Evolutionary conservation across 1,140 invertebrate genomes (phyloP).

Genomic region (Sipha flava): DNA sequence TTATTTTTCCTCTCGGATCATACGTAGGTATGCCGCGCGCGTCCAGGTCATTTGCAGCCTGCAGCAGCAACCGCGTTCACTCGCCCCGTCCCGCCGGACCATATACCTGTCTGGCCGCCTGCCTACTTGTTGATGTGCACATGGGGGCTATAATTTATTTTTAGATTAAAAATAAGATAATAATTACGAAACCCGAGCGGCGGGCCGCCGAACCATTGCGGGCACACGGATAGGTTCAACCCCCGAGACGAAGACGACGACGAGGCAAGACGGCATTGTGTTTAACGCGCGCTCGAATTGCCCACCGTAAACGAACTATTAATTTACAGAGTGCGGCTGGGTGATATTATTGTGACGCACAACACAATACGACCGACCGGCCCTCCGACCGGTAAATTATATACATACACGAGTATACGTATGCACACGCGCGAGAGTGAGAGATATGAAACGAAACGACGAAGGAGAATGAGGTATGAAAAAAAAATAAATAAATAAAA

Average conservation of each 20-base stretch:
- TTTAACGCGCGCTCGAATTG: neutral
- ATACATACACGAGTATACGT: too few species aligned
- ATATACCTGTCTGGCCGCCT: neutral
- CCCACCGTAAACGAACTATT: neutral
- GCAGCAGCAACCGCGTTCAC: neutral
- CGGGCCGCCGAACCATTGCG: too few species aligned
- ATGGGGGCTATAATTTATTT: neutral
- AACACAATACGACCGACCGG: too few species aligned
- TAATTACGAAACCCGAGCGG: neutral
- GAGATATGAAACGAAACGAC: too few species aligned
- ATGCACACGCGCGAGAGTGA: too few species aligned
- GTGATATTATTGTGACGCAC: too few species aligned
- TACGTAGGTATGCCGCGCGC: neutral
- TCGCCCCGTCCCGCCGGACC: neutral
- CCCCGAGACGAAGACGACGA: neutral
- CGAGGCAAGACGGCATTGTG: neutral
- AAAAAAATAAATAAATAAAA: too few species aligned
- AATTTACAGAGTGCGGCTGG: neutral
- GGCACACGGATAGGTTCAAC: too few species aligned
- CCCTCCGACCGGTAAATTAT: too few species aligned
- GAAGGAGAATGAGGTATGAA: too few species aligned
- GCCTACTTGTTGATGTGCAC: neutral
- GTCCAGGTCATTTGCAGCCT: neutral
- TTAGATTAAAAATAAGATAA: conserved; percentile 17
- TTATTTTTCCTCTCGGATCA: neutral